phyloP scores from a whole-genome alignment of 1,140 invertebrate genomes.

The Procambarus clarkii region DNA sequence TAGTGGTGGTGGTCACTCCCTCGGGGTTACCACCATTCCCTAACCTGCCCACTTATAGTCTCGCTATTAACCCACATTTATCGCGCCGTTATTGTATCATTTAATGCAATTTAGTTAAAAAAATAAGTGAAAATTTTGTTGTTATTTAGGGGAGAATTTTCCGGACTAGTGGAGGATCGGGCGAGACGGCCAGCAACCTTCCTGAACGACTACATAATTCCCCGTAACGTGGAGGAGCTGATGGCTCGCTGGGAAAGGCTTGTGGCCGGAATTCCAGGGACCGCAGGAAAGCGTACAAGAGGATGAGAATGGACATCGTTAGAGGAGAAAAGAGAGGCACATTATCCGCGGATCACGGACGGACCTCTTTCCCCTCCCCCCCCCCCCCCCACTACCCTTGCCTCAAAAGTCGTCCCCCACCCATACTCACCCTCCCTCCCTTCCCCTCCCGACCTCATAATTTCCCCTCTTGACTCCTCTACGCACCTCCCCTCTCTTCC shows the following conservation, averaged over 20 bases:
- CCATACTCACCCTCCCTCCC: neutral
- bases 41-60: neutral
- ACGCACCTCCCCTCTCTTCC: too few species aligned
- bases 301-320: constrained; percentile 64
- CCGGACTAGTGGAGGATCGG: too few species aligned
- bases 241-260: constrained; percentile 60
- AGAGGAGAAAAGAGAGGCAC: constrained; percentile 52
- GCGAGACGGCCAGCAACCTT: too few species aligned
- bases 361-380: constrained; percentile 17
- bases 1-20: too few species aligned
- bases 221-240: constrained; percentile 39
- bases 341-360: constrained; percentile 60
- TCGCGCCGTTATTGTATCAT: too few species aligned
- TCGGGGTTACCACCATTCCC: neutral
- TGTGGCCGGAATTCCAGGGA: constrained; percentile 59
- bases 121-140: too few species aligned
- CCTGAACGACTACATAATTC: neutral
- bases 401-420: constrained; percentile 16
- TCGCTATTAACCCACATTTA: too few species aligned
- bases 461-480: constrained; percentile 3
- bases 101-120: too few species aligned
- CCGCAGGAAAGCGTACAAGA: constrained; percentile 46
- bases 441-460: neutral
- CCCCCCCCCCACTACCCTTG: neutral
- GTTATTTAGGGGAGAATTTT: too few species aligned